Evolutionary conservation across 1,140 invertebrate species (phyloP).

Genomic region (Lysiphlebus fabarum): DNA sequence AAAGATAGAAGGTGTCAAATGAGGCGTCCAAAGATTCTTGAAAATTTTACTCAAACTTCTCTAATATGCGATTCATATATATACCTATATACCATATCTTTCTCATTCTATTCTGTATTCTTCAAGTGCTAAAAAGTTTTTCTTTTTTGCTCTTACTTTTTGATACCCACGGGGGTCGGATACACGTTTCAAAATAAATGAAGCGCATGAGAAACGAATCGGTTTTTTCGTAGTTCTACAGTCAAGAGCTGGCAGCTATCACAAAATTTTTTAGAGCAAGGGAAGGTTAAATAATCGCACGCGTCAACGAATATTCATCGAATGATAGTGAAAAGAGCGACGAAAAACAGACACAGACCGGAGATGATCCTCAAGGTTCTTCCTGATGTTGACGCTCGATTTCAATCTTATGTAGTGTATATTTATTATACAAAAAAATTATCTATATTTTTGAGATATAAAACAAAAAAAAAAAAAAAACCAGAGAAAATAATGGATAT

Average conservation of each 20-base stretch:
- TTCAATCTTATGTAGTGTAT: constrained; percentile 21
- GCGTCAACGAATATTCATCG: constrained; percentile 9
- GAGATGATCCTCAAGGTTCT: constrained; percentile 10
- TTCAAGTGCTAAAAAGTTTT: neutral
- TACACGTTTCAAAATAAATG: constrained; percentile 32
- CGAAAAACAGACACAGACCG: constrained; percentile 5
- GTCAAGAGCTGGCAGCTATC: neutral
- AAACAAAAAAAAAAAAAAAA: too few species aligned
- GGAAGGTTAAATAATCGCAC: constrained; percentile 9
- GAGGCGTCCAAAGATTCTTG: constrained; percentile 38
- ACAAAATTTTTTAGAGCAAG: neutral
- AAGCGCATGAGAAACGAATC: constrained; percentile 35
- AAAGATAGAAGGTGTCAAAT: constrained; percentile 32
- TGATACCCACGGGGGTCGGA: constrained; percentile 14
- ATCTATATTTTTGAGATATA: too few species aligned
- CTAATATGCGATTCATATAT: too few species aligned
- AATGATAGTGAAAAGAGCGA: constrained; percentile 4
- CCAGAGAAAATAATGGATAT: too few species aligned
- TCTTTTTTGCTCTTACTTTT: constrained; percentile 16
- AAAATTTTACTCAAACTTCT: constrained; percentile 31
- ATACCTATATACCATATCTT: constrained; percentile 4
- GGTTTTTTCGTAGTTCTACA: neutral
- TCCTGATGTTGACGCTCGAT: constrained; percentile 30
- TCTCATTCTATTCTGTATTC: too few species aligned
- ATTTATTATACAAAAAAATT: constrained; percentile 4